Evolutionary conservation across 2,888 invertebrate species (phyloP).

Genomic region (Sminthurinus aureus): DNA sequence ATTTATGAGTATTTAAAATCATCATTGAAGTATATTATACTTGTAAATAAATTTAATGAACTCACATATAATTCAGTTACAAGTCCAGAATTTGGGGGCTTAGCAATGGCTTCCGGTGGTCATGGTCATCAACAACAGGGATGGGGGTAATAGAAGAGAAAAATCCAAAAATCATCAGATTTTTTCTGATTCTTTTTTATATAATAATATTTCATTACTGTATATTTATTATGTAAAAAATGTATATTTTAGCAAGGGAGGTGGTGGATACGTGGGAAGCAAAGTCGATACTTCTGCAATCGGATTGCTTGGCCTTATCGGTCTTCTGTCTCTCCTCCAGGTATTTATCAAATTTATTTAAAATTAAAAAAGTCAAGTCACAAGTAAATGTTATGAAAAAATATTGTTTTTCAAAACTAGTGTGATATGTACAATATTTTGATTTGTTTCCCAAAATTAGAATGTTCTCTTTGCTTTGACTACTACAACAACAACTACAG

Average conservation of each 20-base stretch:
- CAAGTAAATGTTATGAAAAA: too few relatives aligned
- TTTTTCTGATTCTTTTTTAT: too few relatives aligned
- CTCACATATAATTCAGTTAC: background rate
- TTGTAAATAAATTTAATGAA: background rate
- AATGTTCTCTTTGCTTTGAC: slow-evolving; percentile 41
- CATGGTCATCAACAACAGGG: slow-evolving; percentile 9
- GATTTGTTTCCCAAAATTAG: slow-evolving; percentile 5
- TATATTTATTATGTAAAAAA: background rate
- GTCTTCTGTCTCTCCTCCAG: slow-evolving; percentile 55
- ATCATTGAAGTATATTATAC: too few relatives aligned
- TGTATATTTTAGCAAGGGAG: background rate
- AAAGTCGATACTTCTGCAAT: slow-evolving; percentile 41
- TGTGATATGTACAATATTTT: background rate
- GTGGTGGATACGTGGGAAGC: background rate
- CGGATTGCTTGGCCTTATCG: slow-evolving; percentile 54
- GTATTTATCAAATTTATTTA: slow-evolving; percentile 27
- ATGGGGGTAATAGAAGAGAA: background rate
- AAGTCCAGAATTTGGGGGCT: slow-evolving; percentile 19
- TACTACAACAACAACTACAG: slow-evolving; percentile 27
- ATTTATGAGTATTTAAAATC: background rate
- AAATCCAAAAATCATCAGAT: too few relatives aligned
- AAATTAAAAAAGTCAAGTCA: too few relatives aligned
- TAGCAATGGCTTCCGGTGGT: slow-evolving; percentile 24
- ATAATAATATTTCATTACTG: too few relatives aligned
- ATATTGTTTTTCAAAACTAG: background rate